Base-by-base conservation (phyloP, 2,797 vertebrate genomes). In the Coreius guichenoti region DNA sequence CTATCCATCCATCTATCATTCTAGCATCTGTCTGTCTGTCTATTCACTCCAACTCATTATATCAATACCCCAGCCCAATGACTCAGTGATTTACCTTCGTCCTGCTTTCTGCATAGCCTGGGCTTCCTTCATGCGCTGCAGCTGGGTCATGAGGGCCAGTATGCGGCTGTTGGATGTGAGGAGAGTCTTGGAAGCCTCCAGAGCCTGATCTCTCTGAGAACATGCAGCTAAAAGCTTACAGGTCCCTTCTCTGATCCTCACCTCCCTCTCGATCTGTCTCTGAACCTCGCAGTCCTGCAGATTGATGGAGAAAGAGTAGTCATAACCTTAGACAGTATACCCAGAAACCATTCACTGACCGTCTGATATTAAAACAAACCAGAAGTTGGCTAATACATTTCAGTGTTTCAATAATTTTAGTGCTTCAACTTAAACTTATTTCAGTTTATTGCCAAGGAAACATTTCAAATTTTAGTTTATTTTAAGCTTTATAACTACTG, bases 161-260 rank as follows among this genome's bases (percentile, higher is more conserved):
- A 96, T 95, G n/a, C 96, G 96, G 65, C 93, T 91, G 54, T 95
- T 96, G 91, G 96, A 96, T 82, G 96, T 94, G 16, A 96, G 92
- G 73, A 98, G 94, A 86, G 94, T 96, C 92, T 96, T 97, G 81
- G 97, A 95, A 39, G 95, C 97, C 90, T 97, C 96, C 86, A 98
- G 94, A 9, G 97, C 95, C 91, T 98, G 97, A 17, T 95, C 96
- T 65, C 94, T 94, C 90, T 96, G 96, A 70, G 96, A 95, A 47
- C 96, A 98, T 2, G 96, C 96, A 0, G 95, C 96, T 92, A 98
- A 92, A 2, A 98, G 94, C 91, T 96, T 97, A 84, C 94, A 93
- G 79, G 96, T 95, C 0, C 96, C 97, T 76, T 98, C 97, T 61
- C 95, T 92, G 94, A 97, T 96, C 3, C 97, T 94, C 92, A 98